These are phyloP conservation scores for Turdus rufiventris DNA, from an alignment of 2,113 vertebrate species.

Conservation along the genomic window DNA sequence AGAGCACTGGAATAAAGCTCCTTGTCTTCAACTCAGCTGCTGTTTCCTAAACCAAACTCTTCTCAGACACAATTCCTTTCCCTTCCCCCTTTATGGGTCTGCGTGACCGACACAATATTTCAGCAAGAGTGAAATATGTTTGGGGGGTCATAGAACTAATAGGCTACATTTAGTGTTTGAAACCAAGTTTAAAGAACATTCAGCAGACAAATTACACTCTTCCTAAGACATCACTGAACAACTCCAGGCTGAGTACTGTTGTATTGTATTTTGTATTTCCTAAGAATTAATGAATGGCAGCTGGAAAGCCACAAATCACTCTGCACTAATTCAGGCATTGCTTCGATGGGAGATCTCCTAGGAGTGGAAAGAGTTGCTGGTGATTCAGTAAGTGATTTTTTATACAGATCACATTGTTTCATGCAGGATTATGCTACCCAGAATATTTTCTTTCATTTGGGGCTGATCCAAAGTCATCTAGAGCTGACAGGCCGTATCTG, in stretches of 20 bases:
- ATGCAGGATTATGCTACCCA: conserved; percentile 8
- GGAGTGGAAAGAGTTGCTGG: conserved; percentile 22
- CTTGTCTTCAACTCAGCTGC: neutral
- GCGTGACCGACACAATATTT: neutral
- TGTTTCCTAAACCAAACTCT: neutral
- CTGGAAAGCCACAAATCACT: conserved; percentile 55
- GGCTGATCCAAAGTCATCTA: conserved; percentile 45
- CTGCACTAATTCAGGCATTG: conserved; percentile 50
- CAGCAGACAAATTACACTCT: neutral
- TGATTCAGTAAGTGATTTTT: conserved; percentile 56
- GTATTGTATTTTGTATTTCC: conserved; percentile 28
- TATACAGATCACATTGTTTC: conserved; percentile 49
- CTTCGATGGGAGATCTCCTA: conserved; percentile 21
- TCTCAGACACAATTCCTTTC: neutral
- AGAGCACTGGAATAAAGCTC: neutral
- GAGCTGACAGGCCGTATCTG: conserved; percentile 1
- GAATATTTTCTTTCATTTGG: conserved; percentile 46
- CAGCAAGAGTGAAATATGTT: neutral
- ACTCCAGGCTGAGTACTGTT: neutral
- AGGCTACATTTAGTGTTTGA: neutral
- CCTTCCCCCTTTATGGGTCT: neutral
- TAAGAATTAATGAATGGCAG: conserved; percentile 50
- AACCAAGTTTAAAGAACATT: neutral
- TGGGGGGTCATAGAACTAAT: neutral
- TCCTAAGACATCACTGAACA: neutral